These are phyloP conservation scores for Drosophila parabipectinata DNA, from an alignment of 1,140 invertebrate species.

Conservation along the genomic window DNA sequence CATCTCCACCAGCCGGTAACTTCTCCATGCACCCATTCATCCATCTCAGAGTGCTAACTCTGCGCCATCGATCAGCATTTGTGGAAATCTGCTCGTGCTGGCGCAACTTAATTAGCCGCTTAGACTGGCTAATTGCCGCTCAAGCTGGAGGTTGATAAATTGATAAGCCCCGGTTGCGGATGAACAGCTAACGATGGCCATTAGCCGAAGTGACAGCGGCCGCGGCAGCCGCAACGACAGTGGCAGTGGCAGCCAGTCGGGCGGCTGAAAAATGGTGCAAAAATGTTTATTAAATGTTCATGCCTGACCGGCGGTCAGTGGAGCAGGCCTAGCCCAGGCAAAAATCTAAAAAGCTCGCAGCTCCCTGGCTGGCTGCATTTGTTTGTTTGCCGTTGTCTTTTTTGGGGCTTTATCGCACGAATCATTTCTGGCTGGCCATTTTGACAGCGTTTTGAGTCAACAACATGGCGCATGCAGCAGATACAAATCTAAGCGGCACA, in stretches of 20 bases:
- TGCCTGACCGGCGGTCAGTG: slow-evolving; percentile 52
- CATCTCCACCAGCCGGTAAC: neutral
- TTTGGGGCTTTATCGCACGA: slow-evolving; percentile 71
- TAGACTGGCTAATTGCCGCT: slow-evolving; percentile 71
- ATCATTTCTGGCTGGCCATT: slow-evolving; percentile 77
- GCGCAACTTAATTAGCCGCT: slow-evolving; percentile 79
- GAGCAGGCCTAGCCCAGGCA: slow-evolving; percentile 38
- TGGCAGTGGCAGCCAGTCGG: slow-evolving; percentile 27
- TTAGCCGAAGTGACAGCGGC: slow-evolving; percentile 57
- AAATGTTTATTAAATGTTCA: slow-evolving; percentile 78
- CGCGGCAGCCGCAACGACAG: slow-evolving; percentile 4
- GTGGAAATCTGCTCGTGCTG: slow-evolving; percentile 48
- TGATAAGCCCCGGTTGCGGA: slow-evolving; percentile 71
- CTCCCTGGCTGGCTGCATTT: slow-evolving; percentile 47
- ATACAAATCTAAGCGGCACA: slow-evolving; percentile 79
- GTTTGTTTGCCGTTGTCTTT: slow-evolving; percentile 53
- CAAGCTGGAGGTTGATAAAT: slow-evolving; percentile 59
- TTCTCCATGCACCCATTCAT: neutral
- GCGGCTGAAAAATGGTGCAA: slow-evolving; percentile 70
- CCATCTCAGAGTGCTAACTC: slow-evolving; percentile 3
- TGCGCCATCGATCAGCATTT: slow-evolving; percentile 68
- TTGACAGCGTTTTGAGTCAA: slow-evolving; percentile 82
- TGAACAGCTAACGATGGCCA: slow-evolving; percentile 79
- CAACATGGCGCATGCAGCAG: slow-evolving; percentile 78
- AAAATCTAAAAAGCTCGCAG: slow-evolving; percentile 8